These are phyloP conservation scores for Ceriagrion tenellum DNA, from an alignment of 2,888 invertebrate genomes.

Conservation along the genomic window DNA sequence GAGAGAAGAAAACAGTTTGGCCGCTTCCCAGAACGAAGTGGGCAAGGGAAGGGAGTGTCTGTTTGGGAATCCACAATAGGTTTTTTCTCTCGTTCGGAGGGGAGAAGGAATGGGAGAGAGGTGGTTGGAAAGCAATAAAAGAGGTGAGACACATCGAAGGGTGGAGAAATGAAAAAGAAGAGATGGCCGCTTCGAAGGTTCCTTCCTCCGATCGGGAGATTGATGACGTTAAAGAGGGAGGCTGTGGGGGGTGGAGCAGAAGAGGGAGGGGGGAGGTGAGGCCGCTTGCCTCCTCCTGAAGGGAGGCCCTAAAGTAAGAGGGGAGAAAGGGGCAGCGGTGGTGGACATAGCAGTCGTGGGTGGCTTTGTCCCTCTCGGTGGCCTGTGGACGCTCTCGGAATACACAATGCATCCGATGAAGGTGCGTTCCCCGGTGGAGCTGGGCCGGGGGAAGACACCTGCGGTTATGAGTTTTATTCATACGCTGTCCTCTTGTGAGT, in stretches of 20 bases:
- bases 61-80: neutral
- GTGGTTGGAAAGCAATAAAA: conserved; percentile 55
- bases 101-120: neutral
- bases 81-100: neutral
- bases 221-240: conserved; percentile 62
- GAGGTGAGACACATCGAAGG: conserved; percentile 58
- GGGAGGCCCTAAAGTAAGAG: neutral
- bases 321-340: neutral
- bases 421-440: conserved; percentile 9
- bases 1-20: neutral
- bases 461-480: conserved; percentile 67
- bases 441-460: conserved; percentile 49
- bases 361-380: conserved; percentile 67
- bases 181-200: conserved; percentile 51
- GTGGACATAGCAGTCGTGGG: conserved; percentile 65
- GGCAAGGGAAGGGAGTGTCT: neutral
- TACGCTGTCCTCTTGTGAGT: conserved; percentile 48
- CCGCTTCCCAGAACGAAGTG: neutral
- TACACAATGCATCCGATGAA: conserved; percentile 49
- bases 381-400: conserved; percentile 36
- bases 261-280: neutral
- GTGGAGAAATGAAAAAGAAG: conserved; percentile 62
- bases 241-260: neutral
- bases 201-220: conserved; percentile 40
- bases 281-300: neutral